Base-by-base conservation (phyloP, 2,113 vertebrate species). In the Terrapene triunguis region DNA sequence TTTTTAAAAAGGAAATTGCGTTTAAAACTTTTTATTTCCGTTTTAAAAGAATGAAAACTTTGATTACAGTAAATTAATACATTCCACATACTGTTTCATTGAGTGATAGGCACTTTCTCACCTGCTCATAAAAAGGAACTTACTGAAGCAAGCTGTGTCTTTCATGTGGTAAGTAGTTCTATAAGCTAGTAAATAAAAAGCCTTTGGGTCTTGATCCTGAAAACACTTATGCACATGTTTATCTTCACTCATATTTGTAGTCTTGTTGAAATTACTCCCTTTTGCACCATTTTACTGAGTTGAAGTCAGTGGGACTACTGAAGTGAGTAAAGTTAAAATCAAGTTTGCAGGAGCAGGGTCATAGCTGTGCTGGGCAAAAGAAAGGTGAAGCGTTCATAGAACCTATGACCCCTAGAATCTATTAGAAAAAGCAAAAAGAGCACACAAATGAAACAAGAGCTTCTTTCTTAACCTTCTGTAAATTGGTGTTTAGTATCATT, bases 211-310 rank as follows among this genome's bases (percentile, higher is more conserved):
- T n/a, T 65, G 25, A 8, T 85, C n/a, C 7, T 84, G 10, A 13
- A 17, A 82, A 35, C 1, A 0, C 14, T 10, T 47, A 7, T 29
- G 7, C 3, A 74, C 10, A 13, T 74, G 32, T 5, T 89, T 89
- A 16, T 27, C 38, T 90, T 57, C 32, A 38, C 21, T 53, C 0
- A 0, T 47, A 29, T 9, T 1, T 65, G 38, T 1, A 0, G 12
- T 76, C 91, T n/a, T 51, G 0, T 4, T 57, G 38, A 86, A 94
- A 90, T n/a, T 14, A 53, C 12, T 69, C 6, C 24, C 9, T 81
- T 82, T 48, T 90, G 38, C n/a, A 55, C n/a, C 35, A 50, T 44
- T 76, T 1, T 0, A 9, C 69, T 53, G n/a, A 82, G 5, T 9
- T 42, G 47, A 50, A 89, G 35, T 55, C 54, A 89, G 5, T 54